Evolutionary conservation across 30 jellyfish, hydroid and myxozoan species (phyloP).

Genomic region (Cassiopea xamachana): DNA sequence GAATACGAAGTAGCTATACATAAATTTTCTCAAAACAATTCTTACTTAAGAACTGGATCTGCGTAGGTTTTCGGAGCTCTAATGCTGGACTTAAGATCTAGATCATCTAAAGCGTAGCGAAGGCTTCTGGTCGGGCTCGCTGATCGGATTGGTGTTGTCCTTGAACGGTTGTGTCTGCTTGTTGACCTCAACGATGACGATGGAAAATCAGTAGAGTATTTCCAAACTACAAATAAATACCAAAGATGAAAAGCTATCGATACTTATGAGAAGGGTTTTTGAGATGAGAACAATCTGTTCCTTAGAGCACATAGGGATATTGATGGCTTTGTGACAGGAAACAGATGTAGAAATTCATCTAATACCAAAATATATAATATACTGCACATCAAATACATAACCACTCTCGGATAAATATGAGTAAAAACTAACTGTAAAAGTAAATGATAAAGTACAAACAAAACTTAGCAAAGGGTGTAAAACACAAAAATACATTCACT

Average conservation of each 20-base stretch:
- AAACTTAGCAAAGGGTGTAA: too few relatives aligned
- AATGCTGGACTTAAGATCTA: conserved; percentile 32
- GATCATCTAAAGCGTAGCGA: conserved; percentile 88
- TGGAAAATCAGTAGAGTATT: conserved; percentile 72
- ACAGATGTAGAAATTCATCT: too few relatives aligned
- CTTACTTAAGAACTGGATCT: conserved; percentile 76
- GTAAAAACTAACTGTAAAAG: too few relatives aligned
- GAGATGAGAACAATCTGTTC: background rate
- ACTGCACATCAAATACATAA: too few relatives aligned
- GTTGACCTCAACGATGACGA: conserved; percentile 52
- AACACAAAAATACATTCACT: too few relatives aligned
- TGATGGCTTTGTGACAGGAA: too few relatives aligned
- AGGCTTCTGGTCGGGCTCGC: conserved; percentile 82
- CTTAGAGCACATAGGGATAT: too few relatives aligned
- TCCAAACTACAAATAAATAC: conserved; percentile 73
- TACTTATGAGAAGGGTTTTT: too few relatives aligned
- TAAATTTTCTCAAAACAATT: background rate
- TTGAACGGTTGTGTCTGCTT: conserved; percentile 78
- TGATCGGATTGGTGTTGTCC: conserved; percentile 85
- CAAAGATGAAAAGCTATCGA: background rate
- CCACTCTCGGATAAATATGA: too few relatives aligned
- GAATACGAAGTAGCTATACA: background rate
- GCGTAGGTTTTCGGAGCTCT: conserved; percentile 36
- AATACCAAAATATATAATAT: too few relatives aligned
- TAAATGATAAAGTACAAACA: too few relatives aligned